These are phyloP conservation scores for Cuculus canorus DNA, from an alignment of 2,797 vertebrate genomes.

Conservation along the genomic window DNA sequence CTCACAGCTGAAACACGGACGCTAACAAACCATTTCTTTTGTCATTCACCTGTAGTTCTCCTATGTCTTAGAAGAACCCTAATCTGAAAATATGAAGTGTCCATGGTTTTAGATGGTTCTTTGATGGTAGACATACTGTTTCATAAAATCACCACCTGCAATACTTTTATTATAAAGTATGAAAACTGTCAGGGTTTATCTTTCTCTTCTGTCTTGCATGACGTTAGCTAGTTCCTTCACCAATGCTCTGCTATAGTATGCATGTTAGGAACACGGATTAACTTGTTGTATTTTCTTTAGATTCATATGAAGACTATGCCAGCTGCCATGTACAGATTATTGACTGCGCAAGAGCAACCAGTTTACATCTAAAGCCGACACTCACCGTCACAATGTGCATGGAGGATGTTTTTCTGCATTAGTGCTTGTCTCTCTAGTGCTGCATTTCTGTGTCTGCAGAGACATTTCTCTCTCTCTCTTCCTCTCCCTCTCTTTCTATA, in stretches of 20 bases:
- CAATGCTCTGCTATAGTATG: neutral
- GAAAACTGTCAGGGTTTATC: neutral
- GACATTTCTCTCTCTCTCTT: slow-evolving; percentile 30
- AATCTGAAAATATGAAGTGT: neutral
- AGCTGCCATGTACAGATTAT: slow-evolving; percentile 96
- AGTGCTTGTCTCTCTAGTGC: slow-evolving; percentile 80
- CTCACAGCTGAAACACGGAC: no score
- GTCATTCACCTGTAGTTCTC: neutral
- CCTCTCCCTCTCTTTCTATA: slow-evolving; percentile 3
- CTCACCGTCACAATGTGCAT: slow-evolving; percentile 63
- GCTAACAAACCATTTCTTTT: neutral
- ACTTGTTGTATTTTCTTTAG: slow-evolving; percentile 70
- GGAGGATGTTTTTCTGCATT: slow-evolving; percentile 73
- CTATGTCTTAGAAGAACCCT: neutral
- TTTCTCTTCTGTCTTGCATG: neutral
- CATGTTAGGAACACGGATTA: neutral
- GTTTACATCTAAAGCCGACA: slow-evolving; percentile 78
- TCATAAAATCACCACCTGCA: neutral
- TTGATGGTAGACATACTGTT: neutral
- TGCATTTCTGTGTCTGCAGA: slow-evolving; percentile 78
- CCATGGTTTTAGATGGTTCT: neutral
- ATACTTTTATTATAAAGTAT: neutral
- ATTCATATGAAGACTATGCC: slow-evolving; percentile 99
- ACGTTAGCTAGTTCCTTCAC: neutral
- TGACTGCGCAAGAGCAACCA: slow-evolving; percentile 93